A percentile compares a stretch with the other conserved stretches of the same genome.
phyloP scores from a whole-genome alignment of 2,888 invertebrate genomes.

The Rhodophaea formosa region DNA sequence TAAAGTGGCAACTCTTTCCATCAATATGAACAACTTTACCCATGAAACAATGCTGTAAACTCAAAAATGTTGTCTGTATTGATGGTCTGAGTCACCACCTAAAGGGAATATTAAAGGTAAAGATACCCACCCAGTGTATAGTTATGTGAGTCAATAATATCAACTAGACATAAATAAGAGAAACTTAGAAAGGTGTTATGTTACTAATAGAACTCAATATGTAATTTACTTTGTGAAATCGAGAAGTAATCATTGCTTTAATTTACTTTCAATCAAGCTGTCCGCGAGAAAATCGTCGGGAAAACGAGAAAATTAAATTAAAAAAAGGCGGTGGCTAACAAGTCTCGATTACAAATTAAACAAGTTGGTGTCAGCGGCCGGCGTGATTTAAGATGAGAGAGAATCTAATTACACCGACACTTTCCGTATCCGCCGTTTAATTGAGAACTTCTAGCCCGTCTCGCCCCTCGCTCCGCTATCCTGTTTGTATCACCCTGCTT shows the following conservation, averaged over 20 bases:
- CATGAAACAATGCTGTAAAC: too few species aligned
- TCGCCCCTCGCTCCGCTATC: conserved; percentile 35
- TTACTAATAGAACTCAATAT: conserved; percentile 19
- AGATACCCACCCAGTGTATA: too few species aligned
- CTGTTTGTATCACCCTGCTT: conserved; percentile 59
- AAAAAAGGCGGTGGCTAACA: conserved; percentile 71
- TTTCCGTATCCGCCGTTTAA: conserved; percentile 73
- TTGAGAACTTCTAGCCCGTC: conserved; percentile 67
- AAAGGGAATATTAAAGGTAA: too few species aligned
- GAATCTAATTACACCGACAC: conserved; percentile 77
- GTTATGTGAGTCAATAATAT: background rate
- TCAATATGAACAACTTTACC: too few species aligned
- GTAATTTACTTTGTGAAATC: conserved; percentile 33
- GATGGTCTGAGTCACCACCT: too few species aligned
- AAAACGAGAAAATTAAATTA: conserved; percentile 66
- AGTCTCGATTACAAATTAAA: conserved; percentile 80
- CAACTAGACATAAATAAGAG: background rate
- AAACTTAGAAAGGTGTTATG: conserved; percentile 5
- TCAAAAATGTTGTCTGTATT: too few species aligned
- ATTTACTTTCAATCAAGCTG: conserved; percentile 65
- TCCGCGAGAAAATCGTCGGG: conserved; percentile 47
- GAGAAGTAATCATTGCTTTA: conserved; percentile 41
- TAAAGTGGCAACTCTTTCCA: too few species aligned
- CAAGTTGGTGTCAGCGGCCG: conserved; percentile 67
- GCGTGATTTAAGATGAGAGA: conserved; percentile 75